phyloP scores from a whole-genome alignment of 2,888 invertebrate species.

The Tuta absoluta region DNA sequence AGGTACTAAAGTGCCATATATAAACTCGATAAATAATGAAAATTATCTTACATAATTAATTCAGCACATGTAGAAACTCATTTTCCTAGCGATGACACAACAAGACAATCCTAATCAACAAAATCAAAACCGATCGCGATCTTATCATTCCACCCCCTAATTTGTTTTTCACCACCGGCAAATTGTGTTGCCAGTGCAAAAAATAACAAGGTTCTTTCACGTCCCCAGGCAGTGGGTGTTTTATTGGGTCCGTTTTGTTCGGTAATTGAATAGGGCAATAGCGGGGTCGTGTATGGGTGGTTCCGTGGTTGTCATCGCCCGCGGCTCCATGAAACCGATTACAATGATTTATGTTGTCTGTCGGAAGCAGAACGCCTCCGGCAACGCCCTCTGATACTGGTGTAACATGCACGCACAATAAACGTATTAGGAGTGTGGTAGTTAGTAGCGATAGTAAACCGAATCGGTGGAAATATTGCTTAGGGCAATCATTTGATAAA shows the following conservation, averaged over 20 bases:
- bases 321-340: conserved; percentile 50
- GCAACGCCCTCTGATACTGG: conserved; percentile 29
- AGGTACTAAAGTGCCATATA: no score
- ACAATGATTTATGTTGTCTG: conserved; percentile 55
- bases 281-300: conserved; percentile 34
- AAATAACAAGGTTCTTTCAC: conserved; percentile 44
- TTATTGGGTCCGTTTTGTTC: conserved; percentile 46
- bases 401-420: conserved; percentile 20
- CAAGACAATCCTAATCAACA: conserved; percentile 46
- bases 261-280: conserved; percentile 51
- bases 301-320: conserved; percentile 40
- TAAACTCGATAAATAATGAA: no score
- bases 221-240: conserved; percentile 37
- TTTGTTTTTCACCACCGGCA: conserved; percentile 21
- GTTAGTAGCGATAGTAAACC: conserved; percentile 5
- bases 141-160: conserved; percentile 13
- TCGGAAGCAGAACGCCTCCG: conserved; percentile 42
- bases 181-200: conserved; percentile 51
- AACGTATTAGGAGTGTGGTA: conserved; percentile 10
- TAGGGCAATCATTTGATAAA: not conserved
- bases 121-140: conserved; percentile 6
- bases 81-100: not conserved
- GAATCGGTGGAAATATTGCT: conserved; percentile 11
- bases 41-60: no score
- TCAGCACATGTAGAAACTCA: no score